Conservation (phyloP, 2,113 vertebrate genomes). For the Amphilophus citrinellus region DNA sequence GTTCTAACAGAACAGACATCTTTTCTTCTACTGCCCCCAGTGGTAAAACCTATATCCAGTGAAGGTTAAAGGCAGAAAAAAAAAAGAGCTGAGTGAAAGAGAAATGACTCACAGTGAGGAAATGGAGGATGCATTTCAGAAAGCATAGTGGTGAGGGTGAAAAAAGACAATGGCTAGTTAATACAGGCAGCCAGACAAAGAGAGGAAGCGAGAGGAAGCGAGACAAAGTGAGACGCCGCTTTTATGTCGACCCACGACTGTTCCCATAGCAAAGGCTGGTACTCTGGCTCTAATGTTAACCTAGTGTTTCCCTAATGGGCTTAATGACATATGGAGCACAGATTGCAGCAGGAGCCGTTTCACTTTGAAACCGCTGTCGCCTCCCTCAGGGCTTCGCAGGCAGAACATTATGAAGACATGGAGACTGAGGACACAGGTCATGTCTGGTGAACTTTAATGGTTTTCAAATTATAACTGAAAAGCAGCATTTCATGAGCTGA, state of each 20-base stretch:
- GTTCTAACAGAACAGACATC: conserved; percentile 18
- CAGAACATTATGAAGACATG: conserved; percentile 40
- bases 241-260: conserved; percentile 52
- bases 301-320: conserved; percentile 68
- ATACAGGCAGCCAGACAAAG: conserved; percentile 52
- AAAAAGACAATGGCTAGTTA: conserved; percentile 63
- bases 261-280: conserved; percentile 41
- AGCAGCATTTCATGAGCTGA: conserved; percentile 12
- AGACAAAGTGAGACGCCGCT: conserved; percentile 55
- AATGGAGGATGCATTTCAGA: conserved; percentile 60
- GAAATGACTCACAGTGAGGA: conserved; percentile 60
- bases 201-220: conserved; percentile 61
- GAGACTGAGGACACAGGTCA: conserved; percentile 44
- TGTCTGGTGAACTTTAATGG: conserved; percentile 30
- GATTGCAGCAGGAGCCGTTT: conserved; percentile 61
- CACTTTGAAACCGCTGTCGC: conserved; percentile 71
- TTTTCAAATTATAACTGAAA: conserved; percentile 24
- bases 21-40: conserved; percentile 61
- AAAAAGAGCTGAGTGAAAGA: conserved; percentile 39
- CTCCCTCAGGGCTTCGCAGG: conserved; percentile 67
- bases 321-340: conserved; percentile 77
- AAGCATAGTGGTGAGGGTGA: conserved; percentile 31
- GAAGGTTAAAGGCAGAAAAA: conserved; percentile 48
- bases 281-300: conserved; percentile 60
- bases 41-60: conserved; percentile 19